Evolutionary conservation across 2,888 invertebrate species (phyloP).

Genomic region (Cheilosia vulpina): DNA sequence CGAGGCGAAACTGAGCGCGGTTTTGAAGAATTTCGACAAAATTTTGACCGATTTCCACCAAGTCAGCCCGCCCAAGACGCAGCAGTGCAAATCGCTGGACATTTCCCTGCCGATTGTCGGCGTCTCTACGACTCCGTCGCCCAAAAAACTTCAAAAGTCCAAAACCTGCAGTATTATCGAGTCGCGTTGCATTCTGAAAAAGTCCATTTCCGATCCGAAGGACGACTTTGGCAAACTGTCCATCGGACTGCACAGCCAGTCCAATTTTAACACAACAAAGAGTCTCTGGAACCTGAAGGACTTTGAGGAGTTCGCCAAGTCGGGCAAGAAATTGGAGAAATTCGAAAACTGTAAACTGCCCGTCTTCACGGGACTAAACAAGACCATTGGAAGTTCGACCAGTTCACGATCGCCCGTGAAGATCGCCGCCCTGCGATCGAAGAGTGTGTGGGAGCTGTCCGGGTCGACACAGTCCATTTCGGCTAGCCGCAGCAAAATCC

Average conservation of each 20-base stretch:
- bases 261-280: slow-evolving; percentile 83
- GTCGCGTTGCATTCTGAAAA: slow-evolving; percentile 88
- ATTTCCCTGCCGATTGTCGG: slow-evolving; percentile 72
- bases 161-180: slow-evolving; percentile 89
- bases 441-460: slow-evolving; percentile 83
- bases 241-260: slow-evolving; percentile 75
- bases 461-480: slow-evolving; percentile 84
- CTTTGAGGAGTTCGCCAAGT: slow-evolving; percentile 85
- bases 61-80: slow-evolving; percentile 16
- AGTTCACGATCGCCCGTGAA: slow-evolving; percentile 77
- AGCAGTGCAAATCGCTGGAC: slow-evolving; percentile 55
- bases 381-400: slow-evolving; percentile 77
- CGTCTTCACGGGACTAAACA: slow-evolving; percentile 81
- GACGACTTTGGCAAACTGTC: slow-evolving; percentile 56
- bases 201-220: slow-evolving; percentile 83
- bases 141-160: slow-evolving; percentile 86
- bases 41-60: slow-evolving; percentile 84
- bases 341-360: slow-evolving; percentile 84
- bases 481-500: slow-evolving; percentile 86
- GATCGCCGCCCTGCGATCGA: slow-evolving; percentile 76
- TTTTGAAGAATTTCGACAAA: slow-evolving; percentile 85
- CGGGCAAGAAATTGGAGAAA: slow-evolving; percentile 80
- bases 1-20: slow-evolving; percentile 84
- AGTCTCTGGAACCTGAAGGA: slow-evolving; percentile 86
- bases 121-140: slow-evolving; percentile 53